Evolutionary conservation across 2,113 vertebrate species (phyloP).

Genomic region (Erythrocercus mccallii): DNA sequence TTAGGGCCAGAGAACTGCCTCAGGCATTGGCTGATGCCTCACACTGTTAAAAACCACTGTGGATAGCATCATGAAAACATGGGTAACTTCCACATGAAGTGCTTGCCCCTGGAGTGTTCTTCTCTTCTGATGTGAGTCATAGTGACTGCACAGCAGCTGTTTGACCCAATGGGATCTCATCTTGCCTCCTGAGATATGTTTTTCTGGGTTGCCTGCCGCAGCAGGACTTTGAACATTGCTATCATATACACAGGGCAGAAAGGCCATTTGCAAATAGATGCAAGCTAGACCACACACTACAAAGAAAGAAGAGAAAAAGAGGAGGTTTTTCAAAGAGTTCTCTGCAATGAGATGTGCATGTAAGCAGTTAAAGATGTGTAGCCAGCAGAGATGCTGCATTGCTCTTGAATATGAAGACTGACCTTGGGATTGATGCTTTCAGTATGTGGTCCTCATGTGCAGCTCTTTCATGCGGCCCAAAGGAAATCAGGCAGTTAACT

Average conservation of each 20-base stretch:
- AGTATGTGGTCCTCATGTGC: neutral
- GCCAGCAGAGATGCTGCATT: neutral
- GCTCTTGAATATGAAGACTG: neutral
- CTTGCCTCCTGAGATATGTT: neutral
- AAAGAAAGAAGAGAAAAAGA: neutral
- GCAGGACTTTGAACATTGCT: slow-evolving; percentile 22
- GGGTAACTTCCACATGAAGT: neutral
- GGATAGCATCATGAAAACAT: neutral
- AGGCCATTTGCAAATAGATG: neutral
- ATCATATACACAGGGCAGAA: neutral
- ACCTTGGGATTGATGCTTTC: neutral
- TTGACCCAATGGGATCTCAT: slow-evolving; percentile 13
- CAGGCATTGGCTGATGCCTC: neutral
- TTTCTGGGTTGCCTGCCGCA: slow-evolving; percentile 20
- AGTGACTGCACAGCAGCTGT: neutral
- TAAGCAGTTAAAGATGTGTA: neutral
- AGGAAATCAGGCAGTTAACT: neutral
- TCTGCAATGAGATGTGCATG: neutral
- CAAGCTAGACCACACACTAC: neutral
- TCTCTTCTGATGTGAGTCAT: slow-evolving; percentile 5
- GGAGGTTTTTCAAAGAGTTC: neutral
- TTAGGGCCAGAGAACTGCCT: neutral
- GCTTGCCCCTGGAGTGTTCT: slow-evolving; percentile 5
- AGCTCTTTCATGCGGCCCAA: neutral
- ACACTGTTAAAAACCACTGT: neutral